Evolutionary conservation across 2,888 invertebrate species (phyloP), one percentile per base, ranked within the genome.

Genomic region (Aethes cnicana): DNA sequence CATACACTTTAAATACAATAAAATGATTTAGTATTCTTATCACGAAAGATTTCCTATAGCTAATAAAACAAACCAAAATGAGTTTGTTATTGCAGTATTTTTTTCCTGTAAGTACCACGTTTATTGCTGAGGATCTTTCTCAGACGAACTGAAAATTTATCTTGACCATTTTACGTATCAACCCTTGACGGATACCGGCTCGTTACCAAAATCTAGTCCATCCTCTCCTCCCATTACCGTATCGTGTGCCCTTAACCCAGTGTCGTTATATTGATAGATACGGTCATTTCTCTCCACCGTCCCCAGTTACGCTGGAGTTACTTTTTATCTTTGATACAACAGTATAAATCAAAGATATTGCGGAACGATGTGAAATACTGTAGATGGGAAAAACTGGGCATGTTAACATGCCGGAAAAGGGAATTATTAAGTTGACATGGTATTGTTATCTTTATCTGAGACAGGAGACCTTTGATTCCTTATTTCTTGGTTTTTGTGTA

Each of bases 281-380:
- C n/a, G 30, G 28, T 21, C 43, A 50, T 50, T 50, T 50, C 43
- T 50, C 50, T 36, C 20, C 33, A 11, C 6, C 28, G 43, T 37
- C 50, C 21, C 50, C 30, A 12, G 43, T 43, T 44, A 44, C 50
- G 35, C 35, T 23, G 23, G 44, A 50, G 49, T 50, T 43, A 50
- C 50, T 50, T 50, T 50, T 50, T 50, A 50, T 50, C 50, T 50
- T 50, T 44, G 50, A 50, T 50, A 36, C 43, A 44, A 50, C 50
- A 37, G 37, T 50, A 50, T 50, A 44, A 50, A 50, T 50, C 50
- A 44, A 37, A 30, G 43, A 50, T 50, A 50, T 50, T 49, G 16
- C 33, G 43, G n/a, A 12, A 12, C 16, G 43, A 44, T 44, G 5
- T 7, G n/a, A 2, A 11, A 39, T n/a, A 21, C 6, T 41, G 14